Evolutionary conservation across 2,888 invertebrate species (phyloP).

Genomic region (Gymnocheta viridis): DNA sequence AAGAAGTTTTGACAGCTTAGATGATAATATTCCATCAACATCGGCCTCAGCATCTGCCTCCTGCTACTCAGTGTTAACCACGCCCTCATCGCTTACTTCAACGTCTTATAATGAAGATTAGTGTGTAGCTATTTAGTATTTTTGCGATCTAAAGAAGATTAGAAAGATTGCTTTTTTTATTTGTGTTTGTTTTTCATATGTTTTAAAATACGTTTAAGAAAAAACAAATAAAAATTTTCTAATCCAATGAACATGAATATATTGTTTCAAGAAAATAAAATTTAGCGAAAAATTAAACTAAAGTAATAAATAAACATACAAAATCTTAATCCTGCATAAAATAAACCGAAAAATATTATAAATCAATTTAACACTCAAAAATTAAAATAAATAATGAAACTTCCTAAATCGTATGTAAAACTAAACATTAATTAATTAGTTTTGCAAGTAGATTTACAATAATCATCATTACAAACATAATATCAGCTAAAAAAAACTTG

Average conservation of each 20-base stretch:
- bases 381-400: slow-evolving; percentile 13
- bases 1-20: slow-evolving; percentile 45
- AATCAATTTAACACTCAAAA: slow-evolving; percentile 14
- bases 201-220: slow-evolving; percentile 23
- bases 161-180: slow-evolving; percentile 21
- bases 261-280: slow-evolving; percentile 42
- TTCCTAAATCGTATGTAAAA: slow-evolving; percentile 10
- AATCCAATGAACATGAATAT: slow-evolving; percentile 3
- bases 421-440: slow-evolving; percentile 28
- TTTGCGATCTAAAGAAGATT: slow-evolving; percentile 34
- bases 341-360: not conserved
- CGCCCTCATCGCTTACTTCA: slow-evolving; percentile 39
- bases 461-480: slow-evolving; percentile 5
- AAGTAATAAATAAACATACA: not conserved
- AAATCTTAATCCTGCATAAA: slow-evolving; percentile 40
- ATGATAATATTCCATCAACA: slow-evolving; percentile 49
- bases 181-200: slow-evolving; percentile 14
- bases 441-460: slow-evolving; percentile 35
- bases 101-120: slow-evolving; percentile 53
- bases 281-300: not conserved
- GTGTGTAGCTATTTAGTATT: slow-evolving; percentile 47
- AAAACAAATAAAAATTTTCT: slow-evolving; percentile 20
- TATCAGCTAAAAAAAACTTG: not conserved
- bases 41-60: slow-evolving; percentile 44
- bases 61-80: slow-evolving; percentile 14